Base-by-base conservation (phyloP, 2,888 invertebrate genomes). In the Tanytarsus gracilentus region DNA sequence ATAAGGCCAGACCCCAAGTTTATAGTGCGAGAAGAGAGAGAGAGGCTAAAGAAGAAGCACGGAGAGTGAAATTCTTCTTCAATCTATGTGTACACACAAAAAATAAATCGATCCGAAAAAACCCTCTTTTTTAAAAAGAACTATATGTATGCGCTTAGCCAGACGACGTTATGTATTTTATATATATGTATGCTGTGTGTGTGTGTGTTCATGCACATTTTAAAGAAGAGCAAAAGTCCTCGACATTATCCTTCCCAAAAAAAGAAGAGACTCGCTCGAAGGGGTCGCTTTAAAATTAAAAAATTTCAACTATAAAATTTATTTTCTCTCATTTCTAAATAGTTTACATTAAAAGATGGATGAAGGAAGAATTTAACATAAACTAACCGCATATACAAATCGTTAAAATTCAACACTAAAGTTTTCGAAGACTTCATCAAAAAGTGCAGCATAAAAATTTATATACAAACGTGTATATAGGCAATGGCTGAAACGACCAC, bases 31-130 rank as follows among this genome's bases (percentile, higher is more conserved):
- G 18, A 51, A 14, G 29, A 27, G 30, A 29, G 30, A 29, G 6
- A 1, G 18, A 48, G 26, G 14, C 7, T 48, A 7, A 55, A 55
- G 55, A 55, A 55, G 55, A 40, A 55, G 9, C 9, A 58, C 39
- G 39, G 30, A 58, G 29, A 58, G 30, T 51, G 39, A 40, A 56
- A 33, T 56, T 40, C n/a, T n/a, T n/a, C 56, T 56, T 44, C 44
- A 44, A 44, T 44, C 44, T 56, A 58, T 58, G 39, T 39, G 48
- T 23, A 58, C 55, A 40, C 25, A 55, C n/a, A 53, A 55, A 33
- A 30, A 58, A 58, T 40, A 40, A 58, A 58, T 58, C 58, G 58
- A 58, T 58, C 48, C n/a, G n/a, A n/a, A 48, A 21, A 56, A 44
- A 56, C 40, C 56, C 56, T 56, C 56, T 23, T 33, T 56, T 40